Percentiles rank a stretch among this genome's conserved stretches.
Evolutionary conservation across 1,140 invertebrate genomes (phyloP).

Genomic region (Ceratina australensis): DNA sequence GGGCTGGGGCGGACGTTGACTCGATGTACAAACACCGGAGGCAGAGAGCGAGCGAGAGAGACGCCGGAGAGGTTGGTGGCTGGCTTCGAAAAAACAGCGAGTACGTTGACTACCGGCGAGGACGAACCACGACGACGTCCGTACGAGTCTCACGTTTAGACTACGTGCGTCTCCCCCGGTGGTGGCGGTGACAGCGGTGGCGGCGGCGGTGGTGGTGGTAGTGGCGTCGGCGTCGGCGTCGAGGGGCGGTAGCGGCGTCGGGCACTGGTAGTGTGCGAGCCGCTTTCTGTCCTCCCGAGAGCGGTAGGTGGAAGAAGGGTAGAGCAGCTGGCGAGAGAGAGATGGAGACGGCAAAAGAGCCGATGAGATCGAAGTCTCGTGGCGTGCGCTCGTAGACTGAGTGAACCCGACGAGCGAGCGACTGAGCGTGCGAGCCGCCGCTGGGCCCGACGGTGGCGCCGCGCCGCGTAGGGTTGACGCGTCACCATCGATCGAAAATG

Average conservation of each 20-base stretch:
- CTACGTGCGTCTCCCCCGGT: constrained; percentile 37
- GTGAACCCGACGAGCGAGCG: constrained; percentile 75
- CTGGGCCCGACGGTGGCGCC: constrained; percentile 71
- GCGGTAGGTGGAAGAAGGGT: constrained; percentile 38
- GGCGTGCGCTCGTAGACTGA: constrained; percentile 78
- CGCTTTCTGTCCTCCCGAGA: constrained; percentile 19
- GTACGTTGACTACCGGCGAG: constrained; percentile 34
- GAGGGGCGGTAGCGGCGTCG: neutral
- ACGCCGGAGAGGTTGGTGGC: neutral
- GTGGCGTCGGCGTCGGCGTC: neutral
- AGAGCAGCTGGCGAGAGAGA: constrained; percentile 21
- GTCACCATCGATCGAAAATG: constrained; percentile 69
- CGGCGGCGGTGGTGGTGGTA: neutral
- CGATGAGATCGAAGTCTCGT: constrained; percentile 74
- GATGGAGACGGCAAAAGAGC: constrained; percentile 42
- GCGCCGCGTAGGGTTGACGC: constrained; percentile 59
- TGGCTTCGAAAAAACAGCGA: constrained; percentile 30
- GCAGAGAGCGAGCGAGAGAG: neutral
- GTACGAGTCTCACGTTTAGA: constrained; percentile 49
- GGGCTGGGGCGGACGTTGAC: neutral
- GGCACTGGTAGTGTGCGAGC: constrained; percentile 23
- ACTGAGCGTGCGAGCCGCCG: constrained; percentile 72
- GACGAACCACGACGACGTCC: constrained; percentile 37
- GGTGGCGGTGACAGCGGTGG: neutral
- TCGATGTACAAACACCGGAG: neutral